Conservation (phyloP, 2,113 vertebrate species). For the Pyxicephalus adspersus region DNA sequence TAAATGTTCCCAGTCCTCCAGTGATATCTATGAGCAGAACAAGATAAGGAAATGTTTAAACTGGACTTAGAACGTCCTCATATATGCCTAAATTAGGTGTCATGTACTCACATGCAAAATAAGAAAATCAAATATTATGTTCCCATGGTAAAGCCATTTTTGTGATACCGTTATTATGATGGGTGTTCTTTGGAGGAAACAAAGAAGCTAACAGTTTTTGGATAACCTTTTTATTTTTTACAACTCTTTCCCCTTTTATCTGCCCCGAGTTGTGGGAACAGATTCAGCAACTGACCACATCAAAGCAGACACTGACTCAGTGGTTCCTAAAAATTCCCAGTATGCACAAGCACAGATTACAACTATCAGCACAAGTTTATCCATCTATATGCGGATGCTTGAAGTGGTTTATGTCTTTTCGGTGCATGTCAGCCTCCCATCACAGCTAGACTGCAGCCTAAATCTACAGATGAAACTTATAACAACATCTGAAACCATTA, state of each 20-base stretch:
- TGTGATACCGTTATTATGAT: no score
- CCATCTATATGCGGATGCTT: background rate
- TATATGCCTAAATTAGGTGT: no score
- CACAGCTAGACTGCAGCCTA: background rate
- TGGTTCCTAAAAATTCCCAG: background rate
- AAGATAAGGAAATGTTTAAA: background rate
- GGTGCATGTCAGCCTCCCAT: background rate
- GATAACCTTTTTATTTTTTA: background rate
- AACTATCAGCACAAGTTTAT: background rate
- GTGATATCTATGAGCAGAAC: no score
- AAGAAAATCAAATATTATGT: no score
- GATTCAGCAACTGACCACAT: conserved; percentile 27
- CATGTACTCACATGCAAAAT: no score
- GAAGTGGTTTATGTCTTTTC: background rate
- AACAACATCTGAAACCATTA: background rate
- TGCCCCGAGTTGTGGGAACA: conserved; percentile 18
- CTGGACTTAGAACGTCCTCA: background rate
- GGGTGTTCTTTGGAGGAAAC: no score
- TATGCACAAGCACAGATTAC: conserved; percentile 11
- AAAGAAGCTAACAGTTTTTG: no score
- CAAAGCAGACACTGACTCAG: background rate
- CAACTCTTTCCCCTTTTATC: background rate
- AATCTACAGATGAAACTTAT: background rate
- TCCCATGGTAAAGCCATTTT: no score
- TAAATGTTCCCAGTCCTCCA: no score